Conservation (phyloP, 1,140 invertebrate species). For the Drosophila repletoides region DNA sequence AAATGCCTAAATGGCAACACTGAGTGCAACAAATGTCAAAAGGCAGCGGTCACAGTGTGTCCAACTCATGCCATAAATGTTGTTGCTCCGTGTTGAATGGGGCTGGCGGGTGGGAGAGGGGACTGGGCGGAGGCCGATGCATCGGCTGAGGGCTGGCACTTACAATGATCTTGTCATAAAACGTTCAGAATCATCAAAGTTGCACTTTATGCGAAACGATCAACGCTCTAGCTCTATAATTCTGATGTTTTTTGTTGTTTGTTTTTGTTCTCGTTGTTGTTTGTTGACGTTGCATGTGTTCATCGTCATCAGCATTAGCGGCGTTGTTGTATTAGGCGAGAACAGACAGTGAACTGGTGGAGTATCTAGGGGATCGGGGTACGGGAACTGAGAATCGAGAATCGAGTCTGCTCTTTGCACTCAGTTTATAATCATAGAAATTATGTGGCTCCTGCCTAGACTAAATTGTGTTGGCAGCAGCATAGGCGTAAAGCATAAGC, state of each 20-base stretch:
- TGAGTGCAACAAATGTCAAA: slow-evolving; percentile 65
- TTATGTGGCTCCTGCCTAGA: slow-evolving; percentile 51
- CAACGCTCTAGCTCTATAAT: slow-evolving; percentile 23
- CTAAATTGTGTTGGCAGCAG: slow-evolving; percentile 67
- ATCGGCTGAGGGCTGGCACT: slow-evolving; percentile 27
- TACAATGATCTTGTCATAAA: slow-evolving; percentile 75
- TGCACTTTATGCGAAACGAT: slow-evolving; percentile 78
- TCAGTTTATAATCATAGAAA: slow-evolving; percentile 64
- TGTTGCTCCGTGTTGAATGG: background rate
- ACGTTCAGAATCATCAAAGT: slow-evolving; percentile 78
- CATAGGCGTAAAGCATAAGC: slow-evolving; percentile 49
- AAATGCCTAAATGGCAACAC: too few species aligned
- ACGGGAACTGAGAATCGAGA: too few species aligned
- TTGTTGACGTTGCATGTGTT: slow-evolving; percentile 59
- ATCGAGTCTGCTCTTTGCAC: slow-evolving; percentile 56
- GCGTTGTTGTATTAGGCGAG: slow-evolving; percentile 75
- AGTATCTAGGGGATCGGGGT: too few species aligned
- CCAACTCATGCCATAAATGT: slow-evolving; percentile 29
- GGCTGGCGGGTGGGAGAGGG: background rate
- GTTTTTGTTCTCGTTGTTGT: slow-evolving; percentile 19
- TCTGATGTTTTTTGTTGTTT: slow-evolving; percentile 20
- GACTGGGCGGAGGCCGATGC: background rate
- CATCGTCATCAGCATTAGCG: slow-evolving; percentile 75
- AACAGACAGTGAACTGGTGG: slow-evolving; percentile 41
- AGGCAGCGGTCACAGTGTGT: slow-evolving; percentile 55